These are phyloP conservation scores for Ophion obscuratus DNA, from an alignment of 2,888 invertebrate species.

Conservation along the genomic window DNA sequence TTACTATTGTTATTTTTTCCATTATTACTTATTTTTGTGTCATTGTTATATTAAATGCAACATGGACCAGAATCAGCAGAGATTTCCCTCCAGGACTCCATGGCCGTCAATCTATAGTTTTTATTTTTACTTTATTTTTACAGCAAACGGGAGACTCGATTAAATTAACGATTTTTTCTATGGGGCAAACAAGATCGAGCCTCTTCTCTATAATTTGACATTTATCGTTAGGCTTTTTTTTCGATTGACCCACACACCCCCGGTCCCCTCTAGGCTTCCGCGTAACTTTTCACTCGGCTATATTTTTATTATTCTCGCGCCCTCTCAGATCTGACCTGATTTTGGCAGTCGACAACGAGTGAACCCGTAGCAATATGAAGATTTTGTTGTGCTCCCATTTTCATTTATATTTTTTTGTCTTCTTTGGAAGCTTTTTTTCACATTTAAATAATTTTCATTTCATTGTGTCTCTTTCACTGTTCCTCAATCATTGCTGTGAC, in stretches of 20 bases:
- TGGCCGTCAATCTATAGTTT: background rate
- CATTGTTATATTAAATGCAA: background rate
- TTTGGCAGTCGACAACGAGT: slow-evolving; percentile 19
- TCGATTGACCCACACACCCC: slow-evolving; percentile 4
- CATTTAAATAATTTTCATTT: background rate
- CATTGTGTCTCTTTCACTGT: background rate
- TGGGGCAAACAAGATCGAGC: slow-evolving; percentile 31
- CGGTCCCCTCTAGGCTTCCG: background rate
- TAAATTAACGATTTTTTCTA: slow-evolving; percentile 13
- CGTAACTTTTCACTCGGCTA: background rate
- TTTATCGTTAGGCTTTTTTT: slow-evolving; percentile 57
- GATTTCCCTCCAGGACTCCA: slow-evolving; percentile 15
- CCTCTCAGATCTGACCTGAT: background rate
- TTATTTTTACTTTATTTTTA: background rate
- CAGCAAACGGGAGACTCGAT: slow-evolving; percentile 52
- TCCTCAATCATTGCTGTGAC: background rate
- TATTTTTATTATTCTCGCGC: slow-evolving; percentile 1
- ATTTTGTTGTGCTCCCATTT: background rate
- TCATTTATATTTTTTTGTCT: too few species aligned
- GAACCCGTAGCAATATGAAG: background rate
- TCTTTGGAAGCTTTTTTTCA: background rate
- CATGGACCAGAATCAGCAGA: slow-evolving; percentile 25
- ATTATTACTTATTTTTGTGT: background rate
- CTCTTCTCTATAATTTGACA: slow-evolving; percentile 49
- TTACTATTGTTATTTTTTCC: background rate